phyloP scores from a whole-genome alignment of 1,140 invertebrate species.

The Drosophila ficusphila region DNA sequence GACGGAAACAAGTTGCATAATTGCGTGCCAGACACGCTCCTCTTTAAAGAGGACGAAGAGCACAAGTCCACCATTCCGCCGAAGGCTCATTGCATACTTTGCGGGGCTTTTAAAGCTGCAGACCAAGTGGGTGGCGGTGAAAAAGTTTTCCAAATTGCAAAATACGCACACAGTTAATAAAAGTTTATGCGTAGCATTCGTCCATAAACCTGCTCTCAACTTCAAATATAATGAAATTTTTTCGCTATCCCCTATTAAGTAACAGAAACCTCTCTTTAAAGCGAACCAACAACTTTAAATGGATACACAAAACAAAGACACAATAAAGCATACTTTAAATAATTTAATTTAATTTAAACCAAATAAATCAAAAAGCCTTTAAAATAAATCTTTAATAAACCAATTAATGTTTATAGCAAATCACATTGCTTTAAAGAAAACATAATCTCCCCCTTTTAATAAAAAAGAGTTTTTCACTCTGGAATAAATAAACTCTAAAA shows the following conservation, averaged over 20 bases:
- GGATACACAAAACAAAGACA: no score
- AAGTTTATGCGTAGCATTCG: conserved; percentile 72
- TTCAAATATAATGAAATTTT: conserved; percentile 78
- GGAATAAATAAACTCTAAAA: no score
- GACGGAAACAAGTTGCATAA: conserved; percentile 70
- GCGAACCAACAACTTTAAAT: no score
- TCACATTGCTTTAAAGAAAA: not conserved
- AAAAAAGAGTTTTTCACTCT: no score
- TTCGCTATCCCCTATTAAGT: conserved; percentile 17
- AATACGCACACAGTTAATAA: conserved; percentile 76
- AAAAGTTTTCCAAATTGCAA: conserved; percentile 69
- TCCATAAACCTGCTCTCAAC: conserved; percentile 75
- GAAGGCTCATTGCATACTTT: conserved; percentile 2
- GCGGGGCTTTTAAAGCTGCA: conserved; percentile 29
- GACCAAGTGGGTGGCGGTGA: not conserved
- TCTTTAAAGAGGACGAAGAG: conserved; percentile 17
- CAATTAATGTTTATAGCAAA: no score
- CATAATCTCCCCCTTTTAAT: no score
- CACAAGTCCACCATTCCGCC: not conserved
- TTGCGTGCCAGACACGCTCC: conserved; percentile 19
- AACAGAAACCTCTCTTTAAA: not conserved
- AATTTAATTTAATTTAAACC: no score
- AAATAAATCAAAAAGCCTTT: no score
- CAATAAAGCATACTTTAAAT: not conserved
- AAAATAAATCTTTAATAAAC: no score